Evolutionary conservation across 2,113 vertebrate species (phyloP).

Genomic region (Promerops cafer): DNA sequence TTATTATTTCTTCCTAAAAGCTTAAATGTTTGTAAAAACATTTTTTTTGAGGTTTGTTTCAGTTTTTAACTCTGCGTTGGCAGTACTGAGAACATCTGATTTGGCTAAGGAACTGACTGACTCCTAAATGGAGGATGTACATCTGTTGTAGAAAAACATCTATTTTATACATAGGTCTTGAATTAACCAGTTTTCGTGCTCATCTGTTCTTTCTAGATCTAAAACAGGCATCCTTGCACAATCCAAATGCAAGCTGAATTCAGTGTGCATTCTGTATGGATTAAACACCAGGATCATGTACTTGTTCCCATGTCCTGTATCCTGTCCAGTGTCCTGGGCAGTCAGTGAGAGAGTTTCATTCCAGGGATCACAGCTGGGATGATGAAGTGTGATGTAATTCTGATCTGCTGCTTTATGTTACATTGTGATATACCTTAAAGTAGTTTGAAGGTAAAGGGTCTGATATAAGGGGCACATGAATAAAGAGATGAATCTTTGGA

Average conservation of each 20-base stretch:
- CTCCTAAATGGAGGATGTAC: not conserved
- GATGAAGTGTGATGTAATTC: not conserved
- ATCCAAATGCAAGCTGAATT: not conserved
- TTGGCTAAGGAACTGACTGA: not conserved
- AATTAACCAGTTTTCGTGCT: not conserved
- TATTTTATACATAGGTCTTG: not conserved
- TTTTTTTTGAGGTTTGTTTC: not conserved
- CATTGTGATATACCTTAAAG: not conserved
- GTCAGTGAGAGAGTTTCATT: not conserved
- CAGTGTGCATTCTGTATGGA: not conserved
- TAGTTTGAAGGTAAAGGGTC: not conserved
- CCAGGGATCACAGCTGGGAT: not conserved
- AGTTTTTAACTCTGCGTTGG: not conserved
- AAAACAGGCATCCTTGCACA: not conserved
- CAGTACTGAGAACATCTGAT: not conserved
- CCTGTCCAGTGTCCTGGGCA: not conserved
- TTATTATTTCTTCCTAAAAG: not conserved
- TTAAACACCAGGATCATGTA: not conserved
- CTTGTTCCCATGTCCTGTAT: not conserved
- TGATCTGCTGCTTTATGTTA: not conserved
- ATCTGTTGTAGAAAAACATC: constrained; percentile 2
- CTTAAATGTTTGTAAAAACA: not conserved
- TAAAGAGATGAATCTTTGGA: not conserved
- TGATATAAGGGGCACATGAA: not conserved
- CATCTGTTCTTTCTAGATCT: not conserved